phyloP scores from a whole-genome alignment of 2,888 invertebrate species.

The Nomada hirtipes region DNA sequence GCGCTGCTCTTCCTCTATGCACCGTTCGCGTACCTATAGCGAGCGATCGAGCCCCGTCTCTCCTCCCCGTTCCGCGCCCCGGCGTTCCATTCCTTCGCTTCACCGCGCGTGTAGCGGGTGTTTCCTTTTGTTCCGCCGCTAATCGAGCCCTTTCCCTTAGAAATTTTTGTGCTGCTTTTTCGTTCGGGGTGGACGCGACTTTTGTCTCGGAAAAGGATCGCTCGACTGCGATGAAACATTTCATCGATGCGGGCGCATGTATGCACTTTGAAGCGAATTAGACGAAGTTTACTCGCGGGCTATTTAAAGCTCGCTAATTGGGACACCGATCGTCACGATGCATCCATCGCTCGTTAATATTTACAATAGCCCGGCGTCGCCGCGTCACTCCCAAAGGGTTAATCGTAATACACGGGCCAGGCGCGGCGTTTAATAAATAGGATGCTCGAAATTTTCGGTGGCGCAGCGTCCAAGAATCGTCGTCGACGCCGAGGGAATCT shows the following conservation, averaged over 20 bases:
- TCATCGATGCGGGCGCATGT: background rate
- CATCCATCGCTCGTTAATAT: conserved; percentile 17
- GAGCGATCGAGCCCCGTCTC: conserved; percentile 55
- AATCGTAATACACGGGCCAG: background rate
- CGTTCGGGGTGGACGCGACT: background rate
- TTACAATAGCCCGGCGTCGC: background rate
- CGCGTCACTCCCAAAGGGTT: background rate
- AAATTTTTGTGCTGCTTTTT: background rate
- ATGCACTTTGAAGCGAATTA: background rate
- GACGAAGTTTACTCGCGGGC: background rate
- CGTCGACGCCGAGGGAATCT: conserved; percentile 2
- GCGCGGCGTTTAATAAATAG: conserved; percentile 2
- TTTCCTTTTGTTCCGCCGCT: background rate
- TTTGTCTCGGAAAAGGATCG: no score
- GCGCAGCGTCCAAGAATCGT: background rate
- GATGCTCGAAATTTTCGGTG: background rate
- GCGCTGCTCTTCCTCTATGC: conserved; percentile 81
- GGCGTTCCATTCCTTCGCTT: conserved; percentile 49
- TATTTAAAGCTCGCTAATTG: conserved; percentile 31
- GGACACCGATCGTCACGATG: conserved; percentile 9
- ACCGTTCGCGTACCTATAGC: conserved; percentile 70
- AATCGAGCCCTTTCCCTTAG: background rate
- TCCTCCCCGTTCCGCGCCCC: conserved; percentile 6
- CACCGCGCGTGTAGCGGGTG: conserved; percentile 62
- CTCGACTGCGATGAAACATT: background rate